Base-by-base conservation (phyloP, 2,797 vertebrate genomes). In the Galagoides demidoff region DNA sequence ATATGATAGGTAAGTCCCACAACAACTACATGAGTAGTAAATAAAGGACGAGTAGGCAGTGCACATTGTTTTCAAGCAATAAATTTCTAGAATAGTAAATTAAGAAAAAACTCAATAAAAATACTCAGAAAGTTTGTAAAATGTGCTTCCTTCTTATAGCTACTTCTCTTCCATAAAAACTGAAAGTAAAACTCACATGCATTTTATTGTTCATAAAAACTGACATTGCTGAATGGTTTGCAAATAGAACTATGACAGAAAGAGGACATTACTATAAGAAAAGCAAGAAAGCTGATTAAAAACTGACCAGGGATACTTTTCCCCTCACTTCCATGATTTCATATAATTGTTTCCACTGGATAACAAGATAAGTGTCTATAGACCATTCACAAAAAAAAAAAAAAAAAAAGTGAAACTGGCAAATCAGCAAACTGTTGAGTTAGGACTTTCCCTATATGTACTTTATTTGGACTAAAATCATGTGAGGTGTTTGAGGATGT, bases 181-280 rank as follows among this genome's bases (percentile, higher is more conserved):
- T n/a, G n/a, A 90, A 94, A 95, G 74, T 82, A 70, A 92, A 96
- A 88, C 39, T 77, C 34, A 49, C 25, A 52, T 84, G 52, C 78
- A 52, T 94, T 97, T 95, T 95, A 91, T 93, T 92, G 66, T 85
- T 95, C 68, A 87, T 93, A 94, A 89, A 90, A 83, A 43, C 1
- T 19, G n/a, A 22, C 57, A 89, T 17, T 49, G 49, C 82, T 88
- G 49, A 92, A 55, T 84, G 89, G 55, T 45, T 13, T 61, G 49
- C 52, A 83, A 73, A 74, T 29, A 84, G 81, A 86, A 71, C 20
- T 13, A 27, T 13, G 34, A 78, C 59, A 34, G 13, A 19, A 23
- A 55, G 22, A 25, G n/a, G 34, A 20, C 68, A 77, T 81, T 31
- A 20, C 31, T 3, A 12, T 9, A 34, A 81, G 31, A 52, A 92